Evolutionary conservation across 2,797 vertebrate genomes (phyloP).

Genomic region (Ptychobarbus kaznakovi): DNA sequence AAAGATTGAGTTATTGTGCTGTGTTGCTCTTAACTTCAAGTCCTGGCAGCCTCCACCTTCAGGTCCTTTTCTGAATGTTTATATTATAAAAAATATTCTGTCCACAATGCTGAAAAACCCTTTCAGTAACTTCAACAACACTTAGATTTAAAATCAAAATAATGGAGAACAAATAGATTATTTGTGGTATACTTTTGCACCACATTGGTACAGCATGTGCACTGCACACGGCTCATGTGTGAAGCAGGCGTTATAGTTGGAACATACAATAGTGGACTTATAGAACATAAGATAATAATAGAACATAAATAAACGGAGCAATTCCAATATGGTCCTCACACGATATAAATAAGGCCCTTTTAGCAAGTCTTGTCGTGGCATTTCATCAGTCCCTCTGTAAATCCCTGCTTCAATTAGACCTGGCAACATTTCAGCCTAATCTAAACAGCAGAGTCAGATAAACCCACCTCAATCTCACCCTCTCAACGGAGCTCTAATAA

Average conservation of each 20-base stretch:
- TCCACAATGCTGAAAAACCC: neutral
- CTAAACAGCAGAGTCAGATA: conserved; percentile 66
- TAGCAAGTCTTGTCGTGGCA: conserved; percentile 52
- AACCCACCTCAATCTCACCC: conserved; percentile 62
- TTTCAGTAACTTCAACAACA: neutral
- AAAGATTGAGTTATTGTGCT: neutral
- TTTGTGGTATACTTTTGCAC: neutral
- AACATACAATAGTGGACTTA: conserved; percentile 22
- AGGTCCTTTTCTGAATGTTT: neutral
- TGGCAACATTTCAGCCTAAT: conserved; percentile 73
- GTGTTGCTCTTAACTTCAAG: neutral
- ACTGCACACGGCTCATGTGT: too few relatives aligned
- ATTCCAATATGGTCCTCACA: too few relatives aligned
- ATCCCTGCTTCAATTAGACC: conserved; percentile 64
- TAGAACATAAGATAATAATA: conserved; percentile 33
- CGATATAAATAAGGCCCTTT: conserved; percentile 10
- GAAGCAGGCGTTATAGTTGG: neutral
- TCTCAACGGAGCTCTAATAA: conserved; percentile 61
- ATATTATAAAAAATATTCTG: neutral
- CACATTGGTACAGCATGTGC: too few relatives aligned
- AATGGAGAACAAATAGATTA: neutral
- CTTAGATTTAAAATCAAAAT: neutral
- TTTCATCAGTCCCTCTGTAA: conserved; percentile 49
- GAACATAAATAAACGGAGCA: too few relatives aligned
- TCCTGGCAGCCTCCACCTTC: neutral